Conservation (phyloP, 2,888 invertebrate species). For the Drosophila nr. perissopoda region DNA sequence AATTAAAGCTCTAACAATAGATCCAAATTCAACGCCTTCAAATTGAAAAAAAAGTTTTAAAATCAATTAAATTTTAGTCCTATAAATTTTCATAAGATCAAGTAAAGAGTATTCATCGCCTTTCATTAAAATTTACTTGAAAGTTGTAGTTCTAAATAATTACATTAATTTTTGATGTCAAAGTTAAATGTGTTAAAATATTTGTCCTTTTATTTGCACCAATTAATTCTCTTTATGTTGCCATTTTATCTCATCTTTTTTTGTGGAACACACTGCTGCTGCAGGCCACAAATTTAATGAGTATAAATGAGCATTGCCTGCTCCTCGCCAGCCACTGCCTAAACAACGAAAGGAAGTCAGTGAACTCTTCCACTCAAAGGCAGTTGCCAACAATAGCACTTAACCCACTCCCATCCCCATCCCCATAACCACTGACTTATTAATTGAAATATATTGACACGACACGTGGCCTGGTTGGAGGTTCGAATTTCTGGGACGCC, state of each 20-base stretch:
- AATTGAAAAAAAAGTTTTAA: not conserved
- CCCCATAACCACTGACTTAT: not conserved
- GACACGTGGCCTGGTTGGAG: not conserved
- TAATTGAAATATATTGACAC: slow-evolving; percentile 50
- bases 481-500: slow-evolving; percentile 5
- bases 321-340: slow-evolving; percentile 20
- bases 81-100: not conserved
- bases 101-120: not conserved
- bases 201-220: slow-evolving; percentile 1
- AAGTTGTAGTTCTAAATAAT: not conserved
- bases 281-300: slow-evolving; percentile 29
- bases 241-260: not conserved
- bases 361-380: slow-evolving; percentile 23
- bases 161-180: not conserved
- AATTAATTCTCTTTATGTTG: slow-evolving; percentile 10
- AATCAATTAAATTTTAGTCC: not conserved
- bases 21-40: not conserved
- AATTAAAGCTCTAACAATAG: accelerated
- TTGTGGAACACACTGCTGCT: not conserved
- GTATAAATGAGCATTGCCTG: slow-evolving; percentile 39
- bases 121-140: not conserved
- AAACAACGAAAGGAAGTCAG: slow-evolving; percentile 16
- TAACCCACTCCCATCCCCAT: too few species aligned
- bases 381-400: not conserved
- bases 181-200: not conserved